Evolutionary conservation across 2,888 invertebrate species (phyloP).

Genomic region (Tetropium fuscum): DNA sequence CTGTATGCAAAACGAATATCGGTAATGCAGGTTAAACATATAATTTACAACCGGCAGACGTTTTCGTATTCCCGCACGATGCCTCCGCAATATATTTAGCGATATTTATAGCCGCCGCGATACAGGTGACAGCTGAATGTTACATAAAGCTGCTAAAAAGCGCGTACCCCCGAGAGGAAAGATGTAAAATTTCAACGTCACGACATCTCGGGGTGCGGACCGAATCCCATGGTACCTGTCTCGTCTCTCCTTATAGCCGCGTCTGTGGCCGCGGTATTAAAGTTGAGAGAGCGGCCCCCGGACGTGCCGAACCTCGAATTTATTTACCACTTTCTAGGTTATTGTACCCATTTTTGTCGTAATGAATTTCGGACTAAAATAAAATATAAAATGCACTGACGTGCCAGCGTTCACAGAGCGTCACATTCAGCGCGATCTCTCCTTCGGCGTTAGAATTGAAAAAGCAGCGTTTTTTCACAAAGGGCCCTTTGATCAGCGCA

Average conservation of each 20-base stretch:
- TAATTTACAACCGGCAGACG: conserved; percentile 49
- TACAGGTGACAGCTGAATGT: conserved; percentile 49
- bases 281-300: conserved; percentile 3
- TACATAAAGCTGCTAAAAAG: conserved; percentile 42
- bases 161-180: conserved; percentile 25
- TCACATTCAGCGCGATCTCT: conserved; percentile 11
- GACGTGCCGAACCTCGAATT: too few species aligned
- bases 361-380: too few species aligned
- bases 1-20: conserved; percentile 44
- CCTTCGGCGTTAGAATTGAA: conserved; percentile 19
- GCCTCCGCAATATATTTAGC: conserved; percentile 43
- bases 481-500: conserved; percentile 42
- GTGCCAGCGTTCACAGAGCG: conserved; percentile 8
- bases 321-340: too few species aligned
- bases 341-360: too few species aligned
- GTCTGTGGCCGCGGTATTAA: conserved; percentile 11
- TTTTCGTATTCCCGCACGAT: conserved; percentile 42
- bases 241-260: conserved; percentile 5
- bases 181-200: conserved; percentile 35
- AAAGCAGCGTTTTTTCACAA: conserved; percentile 28
- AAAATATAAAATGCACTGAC: too few species aligned
- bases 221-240: conserved; percentile 19
- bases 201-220: conserved; percentile 16
- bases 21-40: conserved; percentile 48
- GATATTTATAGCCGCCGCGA: conserved; percentile 44